A percentile compares a stretch with the other conserved stretches of the same genome.
Evolutionary conservation across 2,113 vertebrate genomes (phyloP).

Genomic region (Polypterus bichir): DNA sequence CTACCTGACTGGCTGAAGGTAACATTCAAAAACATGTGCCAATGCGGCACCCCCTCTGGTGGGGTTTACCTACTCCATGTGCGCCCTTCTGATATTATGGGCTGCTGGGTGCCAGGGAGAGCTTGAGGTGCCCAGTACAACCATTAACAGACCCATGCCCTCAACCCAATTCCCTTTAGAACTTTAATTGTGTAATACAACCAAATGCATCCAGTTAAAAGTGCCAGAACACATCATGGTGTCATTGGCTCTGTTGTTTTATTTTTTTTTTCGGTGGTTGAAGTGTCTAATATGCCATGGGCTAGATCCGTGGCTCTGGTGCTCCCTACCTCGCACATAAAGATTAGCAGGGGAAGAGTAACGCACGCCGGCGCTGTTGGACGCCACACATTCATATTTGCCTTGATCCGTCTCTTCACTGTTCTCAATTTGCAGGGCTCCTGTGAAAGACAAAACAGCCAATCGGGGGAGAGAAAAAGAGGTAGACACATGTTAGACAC

Average conservation of each 20-base stretch:
- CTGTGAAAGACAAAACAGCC: slow-evolving; percentile 45
- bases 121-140: too few relatives aligned
- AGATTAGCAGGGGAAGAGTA: slow-evolving; percentile 96
- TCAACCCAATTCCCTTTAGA: too few relatives aligned
- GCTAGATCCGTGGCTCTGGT: slow-evolving; percentile 32
- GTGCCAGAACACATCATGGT: neutral
- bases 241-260: neutral
- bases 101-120: too few relatives aligned
- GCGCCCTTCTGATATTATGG: too few relatives aligned
- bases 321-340: slow-evolving; percentile 98
- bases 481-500: slow-evolving; percentile 9
- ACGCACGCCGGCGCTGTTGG: slow-evolving; percentile 89
- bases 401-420: slow-evolving; percentile 97
- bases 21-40: too few relatives aligned
- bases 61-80: too few relatives aligned
- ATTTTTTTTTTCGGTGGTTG: slow-evolving; percentile 8
- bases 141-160: too few relatives aligned
- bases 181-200: too few relatives aligned
- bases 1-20: too few relatives aligned
- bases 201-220: too few relatives aligned
- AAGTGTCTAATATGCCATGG: slow-evolving; percentile 10
- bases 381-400: slow-evolving; percentile 96
- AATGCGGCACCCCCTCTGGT: too few relatives aligned
- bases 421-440: slow-evolving; percentile 96
- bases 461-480: slow-evolving; percentile 19